Evolutionary conservation across 2,797 vertebrate genomes (phyloP).

Genomic region (Notolepis coatsorum): DNA sequence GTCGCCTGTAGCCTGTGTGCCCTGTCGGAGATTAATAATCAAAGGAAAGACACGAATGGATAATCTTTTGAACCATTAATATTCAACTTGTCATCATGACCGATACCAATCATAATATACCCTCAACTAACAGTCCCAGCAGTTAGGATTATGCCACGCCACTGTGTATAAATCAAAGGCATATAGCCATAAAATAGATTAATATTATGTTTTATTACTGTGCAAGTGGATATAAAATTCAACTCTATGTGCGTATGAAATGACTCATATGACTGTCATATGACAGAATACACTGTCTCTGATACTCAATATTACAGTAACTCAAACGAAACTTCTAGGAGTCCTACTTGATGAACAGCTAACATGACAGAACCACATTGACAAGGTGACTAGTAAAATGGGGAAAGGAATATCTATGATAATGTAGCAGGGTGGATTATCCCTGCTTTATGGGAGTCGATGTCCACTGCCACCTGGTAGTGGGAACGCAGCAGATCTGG

Average conservation of each 20-base stretch:
- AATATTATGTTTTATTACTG: slow-evolving; percentile 29
- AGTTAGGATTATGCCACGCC: background rate
- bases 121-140: background rate
- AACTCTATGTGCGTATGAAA: slow-evolving; percentile 31
- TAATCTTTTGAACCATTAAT: slow-evolving; percentile 21
- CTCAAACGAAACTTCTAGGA: too few species aligned
- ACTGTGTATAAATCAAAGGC: slow-evolving; percentile 17
- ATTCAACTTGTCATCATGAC: slow-evolving; percentile 23
- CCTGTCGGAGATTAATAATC: slow-evolving; percentile 15
- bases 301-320: too few species aligned
- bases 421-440: too few species aligned
- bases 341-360: too few species aligned
- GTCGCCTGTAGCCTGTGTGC: slow-evolving; percentile 7
- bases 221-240: slow-evolving; percentile 2
- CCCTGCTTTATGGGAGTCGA: too few species aligned
- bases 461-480: too few species aligned
- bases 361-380: too few species aligned
- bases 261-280: too few species aligned
- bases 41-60: slow-evolving; percentile 24
- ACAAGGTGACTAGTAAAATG: too few species aligned
- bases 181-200: slow-evolving; percentile 22
- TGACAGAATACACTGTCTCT: too few species aligned
- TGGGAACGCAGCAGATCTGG: too few species aligned
- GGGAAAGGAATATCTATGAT: too few species aligned
- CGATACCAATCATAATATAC: slow-evolving; percentile 5